Base-by-base conservation (phyloP, 2,888 invertebrate species). In the Pyrocoelia pectoralis region DNA sequence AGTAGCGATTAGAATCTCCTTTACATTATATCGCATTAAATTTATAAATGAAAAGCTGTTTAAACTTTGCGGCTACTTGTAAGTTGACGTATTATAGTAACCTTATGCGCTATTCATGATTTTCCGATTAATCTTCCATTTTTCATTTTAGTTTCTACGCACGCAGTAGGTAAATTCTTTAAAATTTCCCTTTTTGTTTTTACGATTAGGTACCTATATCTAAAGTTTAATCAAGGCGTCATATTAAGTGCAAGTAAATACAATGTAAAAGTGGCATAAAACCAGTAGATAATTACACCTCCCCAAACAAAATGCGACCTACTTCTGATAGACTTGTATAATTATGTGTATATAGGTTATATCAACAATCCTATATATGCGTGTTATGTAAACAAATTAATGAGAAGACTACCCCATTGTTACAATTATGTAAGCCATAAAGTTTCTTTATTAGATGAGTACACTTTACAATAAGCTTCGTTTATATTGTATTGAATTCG, bases 271-370 rank as follows among this genome's bases (percentile, higher is more conserved):
- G 51, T 58, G 51, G n/a, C 41, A 18, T 13, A 57, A 57, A 50
- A 51, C 28, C 46, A 28, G 43, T 59, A 54, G 59, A 59, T 59
- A 52, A 59, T 59, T 59, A 59, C 38, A 53, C 53, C 53, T 59
- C 51, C 5, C 40, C 52, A 58, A 52, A 38, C 38, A 59, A 49
- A 24, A 19, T 40, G 18, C 33, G 38, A 53, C 38, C 38, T 17
- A 53, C 43, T 53, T 59, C 38, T 53, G 19, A 46, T 54, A 18
- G 51, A 19, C 28, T 59, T 52, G n/a, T n/a, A 29, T 59, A 59
- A 59, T 59, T 59, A 49, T 59, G 59, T 59, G 28, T 54, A 59
- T 59, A 59, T 59, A 54, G 53, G 59, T 59, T 59, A 59, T 29
- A 49, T 15, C 46, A 59, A 53, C 54, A 46, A 43, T 48, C 12